These are phyloP conservation scores for Sminthurides bifidus DNA, from an alignment of 1,140 invertebrate genomes.

Conservation along the genomic window DNA sequence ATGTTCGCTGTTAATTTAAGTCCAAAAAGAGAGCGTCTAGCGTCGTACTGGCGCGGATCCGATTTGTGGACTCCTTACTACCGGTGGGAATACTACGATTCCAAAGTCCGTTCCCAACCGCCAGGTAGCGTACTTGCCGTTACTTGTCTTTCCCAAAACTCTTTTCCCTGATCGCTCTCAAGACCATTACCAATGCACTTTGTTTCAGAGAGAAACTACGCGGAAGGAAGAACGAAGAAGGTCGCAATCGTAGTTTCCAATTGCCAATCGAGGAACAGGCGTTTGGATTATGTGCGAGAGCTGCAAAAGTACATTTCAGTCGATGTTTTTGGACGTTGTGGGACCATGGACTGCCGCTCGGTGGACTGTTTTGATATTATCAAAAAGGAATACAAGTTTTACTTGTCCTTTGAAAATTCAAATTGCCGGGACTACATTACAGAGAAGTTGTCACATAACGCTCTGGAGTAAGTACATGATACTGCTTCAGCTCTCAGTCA, in stretches of 20 bases:
- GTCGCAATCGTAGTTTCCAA: conserved; percentile 55
- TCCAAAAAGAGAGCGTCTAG: neutral
- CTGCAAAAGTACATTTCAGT: conserved; percentile 46
- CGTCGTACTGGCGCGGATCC: conserved; percentile 50
- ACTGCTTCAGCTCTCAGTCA: no score
- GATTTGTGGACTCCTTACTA: conserved; percentile 70
- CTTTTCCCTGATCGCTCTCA: neutral
- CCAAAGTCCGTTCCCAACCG: conserved; percentile 31
- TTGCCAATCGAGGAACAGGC: conserved; percentile 41
- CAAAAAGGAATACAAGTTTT: conserved; percentile 50
- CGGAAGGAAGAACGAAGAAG: conserved; percentile 49
- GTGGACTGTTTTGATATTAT: conserved; percentile 1
- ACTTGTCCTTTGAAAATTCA: conserved; percentile 91
- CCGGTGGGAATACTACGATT: conserved; percentile 38
- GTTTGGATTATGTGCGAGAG: conserved; percentile 45
- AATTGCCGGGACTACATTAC: conserved; percentile 93
- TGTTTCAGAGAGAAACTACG: conserved; percentile 42
- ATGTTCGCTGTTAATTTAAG: neutral
- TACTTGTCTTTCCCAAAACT: neutral
- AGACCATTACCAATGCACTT: conserved; percentile 21
- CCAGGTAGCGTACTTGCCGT: conserved; percentile 27
- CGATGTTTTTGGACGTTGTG: conserved; percentile 60
- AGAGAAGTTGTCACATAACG: conserved; percentile 90
- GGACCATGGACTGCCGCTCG: conserved; percentile 35
- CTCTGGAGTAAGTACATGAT: conserved; percentile 53